Base-by-base conservation (phyloP, 2,888 invertebrate species). In the Venusia cambrica region DNA sequence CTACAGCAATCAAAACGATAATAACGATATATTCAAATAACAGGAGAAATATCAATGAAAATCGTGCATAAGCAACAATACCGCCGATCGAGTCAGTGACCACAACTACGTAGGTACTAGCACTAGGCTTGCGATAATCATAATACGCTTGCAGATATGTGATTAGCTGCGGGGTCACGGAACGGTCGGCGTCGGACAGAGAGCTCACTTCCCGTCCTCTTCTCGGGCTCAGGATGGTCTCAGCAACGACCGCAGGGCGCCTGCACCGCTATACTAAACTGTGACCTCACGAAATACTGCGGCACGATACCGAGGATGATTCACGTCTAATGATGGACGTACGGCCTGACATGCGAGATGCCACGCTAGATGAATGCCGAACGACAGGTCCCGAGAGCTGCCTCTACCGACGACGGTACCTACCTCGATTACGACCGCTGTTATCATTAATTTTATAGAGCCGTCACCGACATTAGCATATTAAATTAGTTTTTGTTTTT, bases 251-350 rank as follows among this genome's bases (percentile, higher is more conserved):
- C 80, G 75, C 76, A 77, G 84, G 80, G 80, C 84, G 75, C 78
- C 73, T 73, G 75, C 74, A 81, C 85, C 85, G 85, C 84, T 84
- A 85, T 76, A 83, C 72, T 83, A 84, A 83, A 83, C 85, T 85
- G 80, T 84, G 84, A 85, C 85, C 85, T 84, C 84, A 84, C 85
- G 84, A 85, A 85, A 85, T 83, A 75, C 80, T 75, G 73, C 56
- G 51, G 77, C 80, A 79, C 80, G 80, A 76, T 80, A 76, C 73
- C 53, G 64, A 56, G 64, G 73, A 72, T 83, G 84, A 83, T 78
- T 84, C 83, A 81, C 71, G 67, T 74, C 60, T 77, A 81, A 83
- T 80, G 78, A 81, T 61, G 75, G 75, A 74, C 69, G 61, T 59
- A 72, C 66, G 59, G 63, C 68, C 73, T 71, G 75, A 75, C 75